These are phyloP conservation scores for Oreochromis spilurus DNA, from an alignment of 2,113 vertebrate genomes.

Conservation along the genomic window DNA sequence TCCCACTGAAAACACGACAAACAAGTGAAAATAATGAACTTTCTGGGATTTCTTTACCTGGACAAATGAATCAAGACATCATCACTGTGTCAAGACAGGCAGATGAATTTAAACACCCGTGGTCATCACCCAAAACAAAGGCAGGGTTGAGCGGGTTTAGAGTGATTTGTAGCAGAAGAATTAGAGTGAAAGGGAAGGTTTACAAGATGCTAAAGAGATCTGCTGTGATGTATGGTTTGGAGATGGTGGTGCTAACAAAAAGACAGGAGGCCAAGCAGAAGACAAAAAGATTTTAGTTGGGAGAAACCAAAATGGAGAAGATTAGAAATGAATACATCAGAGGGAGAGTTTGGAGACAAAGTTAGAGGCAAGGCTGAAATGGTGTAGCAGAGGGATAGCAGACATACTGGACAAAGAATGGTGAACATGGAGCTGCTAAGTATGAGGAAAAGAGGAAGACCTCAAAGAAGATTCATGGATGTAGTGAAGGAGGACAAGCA, in stretches of 20 bases:
- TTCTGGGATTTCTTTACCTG: not conserved
- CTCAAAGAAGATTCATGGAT: not conserved
- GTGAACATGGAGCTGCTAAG: not conserved
- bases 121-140: not conserved
- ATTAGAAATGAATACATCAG: not conserved
- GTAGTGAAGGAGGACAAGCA: not conserved
- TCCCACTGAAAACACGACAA: not conserved
- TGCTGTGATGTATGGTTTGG: not conserved
- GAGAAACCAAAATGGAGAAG: not conserved
- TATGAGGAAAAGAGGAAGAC: not conserved
- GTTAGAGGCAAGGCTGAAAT: not conserved
- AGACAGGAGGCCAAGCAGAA: not conserved
- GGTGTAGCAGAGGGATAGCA: not conserved
- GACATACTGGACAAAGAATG: not conserved
- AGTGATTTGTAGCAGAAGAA: not conserved
- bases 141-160: not conserved
- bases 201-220: not conserved
- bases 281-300: not conserved
- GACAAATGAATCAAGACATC: not conserved
- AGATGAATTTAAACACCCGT: not conserved
- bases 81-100: not conserved
- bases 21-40: not conserved
- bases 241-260: not conserved
- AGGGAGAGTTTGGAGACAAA: not conserved
- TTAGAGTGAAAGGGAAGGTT: not conserved